Percentiles rank a stretch among this genome's conserved stretches.
These are phyloP conservation scores for Doryteuthis pealeii DNA, from an alignment of 1,140 invertebrate genomes.

Conservation along the genomic window DNA sequence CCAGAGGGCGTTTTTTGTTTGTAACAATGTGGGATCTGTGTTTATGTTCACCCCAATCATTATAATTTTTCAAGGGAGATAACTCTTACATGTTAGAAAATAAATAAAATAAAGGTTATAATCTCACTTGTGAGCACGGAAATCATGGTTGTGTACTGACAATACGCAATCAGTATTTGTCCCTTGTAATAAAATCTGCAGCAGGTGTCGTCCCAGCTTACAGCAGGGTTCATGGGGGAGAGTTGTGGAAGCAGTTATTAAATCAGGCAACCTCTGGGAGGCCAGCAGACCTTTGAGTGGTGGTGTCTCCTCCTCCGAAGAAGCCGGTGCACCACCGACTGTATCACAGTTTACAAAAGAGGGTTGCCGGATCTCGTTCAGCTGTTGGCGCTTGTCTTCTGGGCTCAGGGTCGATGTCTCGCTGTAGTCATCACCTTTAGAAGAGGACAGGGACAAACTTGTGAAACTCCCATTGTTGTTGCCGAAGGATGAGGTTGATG, in stretches of 20 bases:
- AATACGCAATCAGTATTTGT: slow-evolving; percentile 76
- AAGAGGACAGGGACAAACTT: not conserved
- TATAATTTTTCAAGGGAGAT: too few relatives aligned
- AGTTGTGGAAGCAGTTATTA: slow-evolving; percentile 25
- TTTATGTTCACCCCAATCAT: too few relatives aligned
- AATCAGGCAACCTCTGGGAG: slow-evolving; percentile 15
- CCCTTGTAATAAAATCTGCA: slow-evolving; percentile 87
- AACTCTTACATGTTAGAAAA: too few relatives aligned
- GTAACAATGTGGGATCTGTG: too few relatives aligned
- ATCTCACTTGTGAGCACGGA: slow-evolving; percentile 77
- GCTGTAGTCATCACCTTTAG: not conserved
- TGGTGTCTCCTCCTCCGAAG: not conserved
- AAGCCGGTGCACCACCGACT: not conserved
- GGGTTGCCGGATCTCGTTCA: not conserved
- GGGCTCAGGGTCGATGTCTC: not conserved
- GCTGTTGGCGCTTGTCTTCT: slow-evolving; percentile 3
- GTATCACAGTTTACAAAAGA: slow-evolving; percentile 7
- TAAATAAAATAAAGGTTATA: too few relatives aligned
- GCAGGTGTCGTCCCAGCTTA: slow-evolving; percentile 78
- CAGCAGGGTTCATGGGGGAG: slow-evolving; percentile 63
- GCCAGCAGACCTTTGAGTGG: not conserved
- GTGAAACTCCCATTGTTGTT: not conserved
- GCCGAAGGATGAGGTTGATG: not conserved
- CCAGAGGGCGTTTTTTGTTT: too few relatives aligned
- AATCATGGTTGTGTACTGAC: slow-evolving; percentile 74